Conservation (phyloP, 2,797 vertebrate species). For the Periophthalmus magnuspinnatus region DNA sequence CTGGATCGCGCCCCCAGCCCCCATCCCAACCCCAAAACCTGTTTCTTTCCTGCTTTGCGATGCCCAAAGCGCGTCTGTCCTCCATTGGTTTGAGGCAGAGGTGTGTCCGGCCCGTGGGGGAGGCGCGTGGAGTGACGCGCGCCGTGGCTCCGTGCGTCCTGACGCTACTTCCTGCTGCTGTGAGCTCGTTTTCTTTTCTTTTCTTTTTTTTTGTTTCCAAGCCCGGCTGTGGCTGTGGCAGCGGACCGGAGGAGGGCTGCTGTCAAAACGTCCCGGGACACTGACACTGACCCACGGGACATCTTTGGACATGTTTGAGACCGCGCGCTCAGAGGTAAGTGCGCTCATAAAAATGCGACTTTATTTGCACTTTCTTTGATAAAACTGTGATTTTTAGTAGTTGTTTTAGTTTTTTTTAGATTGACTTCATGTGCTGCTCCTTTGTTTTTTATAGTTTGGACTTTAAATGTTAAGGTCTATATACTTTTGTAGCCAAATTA, state of each 20-base stretch:
- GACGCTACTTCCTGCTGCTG: slow-evolving; percentile 55
- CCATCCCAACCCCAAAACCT: too few relatives aligned
- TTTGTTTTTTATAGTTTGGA: background rate
- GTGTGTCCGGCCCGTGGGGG: slow-evolving; percentile 61
- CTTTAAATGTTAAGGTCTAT: background rate
- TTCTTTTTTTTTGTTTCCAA: slow-evolving; percentile 25
- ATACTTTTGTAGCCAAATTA: background rate
- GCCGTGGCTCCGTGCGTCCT: background rate
- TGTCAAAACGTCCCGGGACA: slow-evolving; percentile 27
- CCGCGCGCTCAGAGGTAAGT: slow-evolving; percentile 44
- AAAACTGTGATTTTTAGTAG: slow-evolving; percentile 3
- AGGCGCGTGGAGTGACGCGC: slow-evolving; percentile 36
- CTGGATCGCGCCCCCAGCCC: background rate
- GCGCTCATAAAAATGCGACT: background rate
- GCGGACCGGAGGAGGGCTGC: background rate
- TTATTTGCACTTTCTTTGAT: slow-evolving; percentile 7
- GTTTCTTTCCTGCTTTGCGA: background rate
- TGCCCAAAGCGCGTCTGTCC: background rate
- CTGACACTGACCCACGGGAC: slow-evolving; percentile 6
- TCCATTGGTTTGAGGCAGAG: slow-evolving; percentile 65
- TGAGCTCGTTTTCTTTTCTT: background rate
- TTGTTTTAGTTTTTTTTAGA: background rate
- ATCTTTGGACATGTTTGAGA: slow-evolving; percentile 29
- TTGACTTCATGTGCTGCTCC: background rate
- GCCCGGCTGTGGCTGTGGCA: slow-evolving; percentile 15